Evolutionary conservation across 37 sponge, comb jelly and placozoan species (phyloP), one percentile per base, ranked within the genome.

Genomic region (Chondrilla cf. caribensis): DNA sequence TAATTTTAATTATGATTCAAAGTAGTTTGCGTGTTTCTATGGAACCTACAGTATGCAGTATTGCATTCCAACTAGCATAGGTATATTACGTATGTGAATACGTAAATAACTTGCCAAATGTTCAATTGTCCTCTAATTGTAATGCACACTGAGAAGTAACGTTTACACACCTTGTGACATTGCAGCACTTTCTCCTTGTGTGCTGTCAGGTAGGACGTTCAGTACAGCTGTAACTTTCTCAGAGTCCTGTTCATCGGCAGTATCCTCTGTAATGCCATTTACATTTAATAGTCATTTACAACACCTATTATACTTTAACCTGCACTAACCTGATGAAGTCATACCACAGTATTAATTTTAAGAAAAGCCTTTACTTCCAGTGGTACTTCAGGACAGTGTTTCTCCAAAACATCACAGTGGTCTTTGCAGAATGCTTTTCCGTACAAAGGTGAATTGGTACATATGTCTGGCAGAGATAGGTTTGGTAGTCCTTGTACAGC

Each of bases 361-460:
- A 85, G 79, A 39, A 85, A 85, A 17, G 78, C 68, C 26, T 54
- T 78, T 36, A 85, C 25, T 9, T 54, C 79, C 25, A 29, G 32
- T 43, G 85, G 85, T 36, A 85, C 85, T 37, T 40, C 26, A 47
- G 85, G 85, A 18, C 78, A 70, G 14, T 78, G 28, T 28, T 24
- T 32, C 14, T 31, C 2, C n/a, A 86, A 51, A 33, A 86, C 26
- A n/a, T 25, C n/a, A 38, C 86, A 86, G 37, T 86, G 86, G 14
- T 71, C 75, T 0, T 26, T 25, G 71, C 86, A 86, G 28, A 86
- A 80, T 24, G 86, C 81, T 35, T 73, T 80, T 58, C 82, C 76
- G 39, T 35, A 37, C 64, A 43, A 25, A 40, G 81, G 86, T 17
- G 81, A 24, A 42, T 18, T 33, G 14, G 86, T 60, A 51, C 86